A percentile compares a stretch with the other conserved stretches of the same genome.
Conservation (phyloP, 2,888 invertebrate species). For the Machimus atricapillus region DNA sequence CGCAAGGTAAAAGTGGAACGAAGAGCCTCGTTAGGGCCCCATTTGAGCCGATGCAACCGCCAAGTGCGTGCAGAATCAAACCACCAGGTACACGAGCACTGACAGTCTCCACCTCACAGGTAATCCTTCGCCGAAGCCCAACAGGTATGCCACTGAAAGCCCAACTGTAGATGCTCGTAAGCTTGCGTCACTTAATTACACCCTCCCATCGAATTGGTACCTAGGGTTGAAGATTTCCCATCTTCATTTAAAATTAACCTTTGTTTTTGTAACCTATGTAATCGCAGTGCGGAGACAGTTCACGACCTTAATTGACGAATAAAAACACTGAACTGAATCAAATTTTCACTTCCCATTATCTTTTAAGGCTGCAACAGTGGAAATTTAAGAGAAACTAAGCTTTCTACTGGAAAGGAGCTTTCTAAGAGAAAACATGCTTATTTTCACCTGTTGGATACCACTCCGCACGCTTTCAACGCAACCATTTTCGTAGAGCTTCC, state of each 20-base stretch:
- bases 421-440: neutral
- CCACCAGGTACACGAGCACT: neutral
- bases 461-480: neutral
- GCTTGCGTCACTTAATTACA: neutral
- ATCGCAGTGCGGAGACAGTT: neutral
- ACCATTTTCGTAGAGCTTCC: neutral
- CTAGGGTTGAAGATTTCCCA: neutral
- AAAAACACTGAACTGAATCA: constrained; percentile 54
- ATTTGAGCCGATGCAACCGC: neutral
- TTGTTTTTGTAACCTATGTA: neutral
- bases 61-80: neutral
- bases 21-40: neutral
- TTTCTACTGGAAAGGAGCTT: constrained; percentile 17
- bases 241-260: neutral
- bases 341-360: constrained; percentile 50
- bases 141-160: neutral
- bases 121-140: neutral
- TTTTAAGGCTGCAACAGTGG: neutral
- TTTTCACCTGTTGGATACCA: neutral
- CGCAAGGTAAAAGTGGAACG: neutral
- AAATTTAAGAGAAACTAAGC: neutral
- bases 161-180: neutral
- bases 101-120: neutral
- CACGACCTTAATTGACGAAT: constrained; percentile 46
- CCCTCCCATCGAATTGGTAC: neutral